Conservation (phyloP, 2,113 vertebrate genomes). For the Amphiprion ocellaris region DNA sequence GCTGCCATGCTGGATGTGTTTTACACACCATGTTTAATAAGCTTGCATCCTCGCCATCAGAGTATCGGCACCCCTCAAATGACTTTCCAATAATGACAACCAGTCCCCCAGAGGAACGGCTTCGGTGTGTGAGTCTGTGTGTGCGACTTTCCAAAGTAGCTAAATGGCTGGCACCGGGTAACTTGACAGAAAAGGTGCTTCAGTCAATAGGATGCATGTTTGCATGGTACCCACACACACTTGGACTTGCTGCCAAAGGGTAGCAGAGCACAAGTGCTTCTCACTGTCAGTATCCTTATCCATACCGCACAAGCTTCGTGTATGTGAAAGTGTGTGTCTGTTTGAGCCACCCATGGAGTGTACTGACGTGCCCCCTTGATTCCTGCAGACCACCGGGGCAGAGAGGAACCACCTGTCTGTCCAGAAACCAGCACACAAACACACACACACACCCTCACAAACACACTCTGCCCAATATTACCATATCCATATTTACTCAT, state of each 20-base stretch:
- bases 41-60: conserved; percentile 49
- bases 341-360: conserved; percentile 70
- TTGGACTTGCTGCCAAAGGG: conserved; percentile 27
- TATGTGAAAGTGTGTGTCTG: conserved; percentile 17
- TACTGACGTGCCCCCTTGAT: conserved; percentile 57
- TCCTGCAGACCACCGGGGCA: conserved; percentile 74
- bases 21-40: conserved; percentile 73
- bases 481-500: conserved; percentile 77
- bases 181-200: conserved; percentile 37
- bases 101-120: conserved; percentile 41
- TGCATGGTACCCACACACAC: conserved; percentile 12
- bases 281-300: conserved; percentile 39
- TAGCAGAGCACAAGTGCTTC: conserved; percentile 37
- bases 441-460: conserved; percentile 13
- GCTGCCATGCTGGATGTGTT: conserved; percentile 58
- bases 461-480: conserved; percentile 59
- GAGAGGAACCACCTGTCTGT: conserved; percentile 76
- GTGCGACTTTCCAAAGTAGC: conserved; percentile 23
- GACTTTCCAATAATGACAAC: conserved; percentile 77
- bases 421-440: conserved; percentile 45
- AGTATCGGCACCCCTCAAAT: conserved; percentile 73
- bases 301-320: conserved; percentile 35
- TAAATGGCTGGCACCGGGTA: conserved; percentile 35
- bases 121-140: conserved; percentile 8
- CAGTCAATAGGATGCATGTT: conserved; percentile 27